Evolutionary conservation across 30 jellyfish, hydroid and myxozoan species (phyloP), one percentile per base, ranked within the genome.

Genomic region (Aurelia coerulea): DNA sequence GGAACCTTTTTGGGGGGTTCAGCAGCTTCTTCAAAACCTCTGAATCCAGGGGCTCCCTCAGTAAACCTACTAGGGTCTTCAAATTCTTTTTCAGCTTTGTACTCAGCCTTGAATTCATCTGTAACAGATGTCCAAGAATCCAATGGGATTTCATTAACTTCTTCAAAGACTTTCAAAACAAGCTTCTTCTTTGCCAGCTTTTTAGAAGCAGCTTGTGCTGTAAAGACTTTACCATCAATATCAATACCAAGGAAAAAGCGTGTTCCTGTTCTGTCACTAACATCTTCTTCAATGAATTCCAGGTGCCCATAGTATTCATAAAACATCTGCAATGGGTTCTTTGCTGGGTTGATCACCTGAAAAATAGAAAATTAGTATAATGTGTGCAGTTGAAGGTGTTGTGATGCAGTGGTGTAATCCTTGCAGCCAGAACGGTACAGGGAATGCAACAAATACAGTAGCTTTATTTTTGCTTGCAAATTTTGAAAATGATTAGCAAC

Each of bases 321-420:
- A 37, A 94, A 90, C 91, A 94, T 83, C 89, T 84, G 90, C 41
- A 82, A 59, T 63, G 98, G 98, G 63, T 91, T 73, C 58, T 81
- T 77, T 10, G 68, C 37, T 11, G 92, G 77, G 19, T 91, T 93
- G 46, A 91, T 77, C 50, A 60, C 56, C 56, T 46, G 56, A 46
- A 46, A 37, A 46, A 46, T 46, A 46, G 56, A 46, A 4, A 46
- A 46, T 23, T 23, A 23, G 29, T 23, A 23, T 23, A 23, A 23
- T 23, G 29, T 23, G 29, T 23, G 29, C 29, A 37, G 49, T 37
- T 37, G 49, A 37, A 37, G 5, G 49, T 37, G 49, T 4, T 37
- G 49, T 23, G 29, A 23, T 23, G 29, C 29, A 23, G 29, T 23
- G 29, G 29, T 23, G 29, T 23, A 23, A 23, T 23, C 29, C 29